Evolutionary conservation across 2,797 vertebrate genomes (phyloP), one percentile per base, ranked within the genome.

Genomic region (Silurus aristotelis): DNA sequence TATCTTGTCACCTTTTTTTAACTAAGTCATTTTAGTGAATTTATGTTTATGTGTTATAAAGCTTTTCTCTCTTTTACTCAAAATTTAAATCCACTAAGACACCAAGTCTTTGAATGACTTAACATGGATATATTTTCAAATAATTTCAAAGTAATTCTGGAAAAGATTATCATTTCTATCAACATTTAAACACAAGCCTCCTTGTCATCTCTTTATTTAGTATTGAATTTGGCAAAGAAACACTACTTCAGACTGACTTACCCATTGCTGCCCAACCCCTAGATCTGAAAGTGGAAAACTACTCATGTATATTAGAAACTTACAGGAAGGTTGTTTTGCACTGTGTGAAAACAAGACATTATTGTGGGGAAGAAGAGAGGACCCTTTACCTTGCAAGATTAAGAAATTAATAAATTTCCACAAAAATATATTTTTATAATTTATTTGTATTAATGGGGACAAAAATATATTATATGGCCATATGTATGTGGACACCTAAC

Each of bases 201-300:
- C 0, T 67, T 67, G 5, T 27, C 25, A 27, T 68, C 66, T 68
- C 66, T 31, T 68, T 17, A 19, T 6, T 68, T 38, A 14, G 66
- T 27, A 31, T 68, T 68, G 14, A 17, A 38, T 68, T 38, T 68
- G 66, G 66, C 66, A 68, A 31, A 25, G 15, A 68, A 68, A 14
- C 17, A 14, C 27, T 68, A 68, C 66, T 68, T 68, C 6, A 27
- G 27, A 67, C 27, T 68, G 14, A 38, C 66, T 19, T 27, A 68
- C 27, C 6, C 15, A 68, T 68, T 68, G 6, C 66, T 38, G 66
- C 27, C 66, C 66, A 68, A 38, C 14, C 61, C 58, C 61, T 22
- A 63, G 61, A n/a, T 38, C 66, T 38, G 66, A 68, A 68, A 68
- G 66, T 68, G 66, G 27, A 68, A 68, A 68, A 68, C 66, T 38